A percentile compares a stretch with the other conserved stretches of the same genome.
Conservation (phyloP, 2,113 vertebrate genomes). For the Lota lota region DNA sequence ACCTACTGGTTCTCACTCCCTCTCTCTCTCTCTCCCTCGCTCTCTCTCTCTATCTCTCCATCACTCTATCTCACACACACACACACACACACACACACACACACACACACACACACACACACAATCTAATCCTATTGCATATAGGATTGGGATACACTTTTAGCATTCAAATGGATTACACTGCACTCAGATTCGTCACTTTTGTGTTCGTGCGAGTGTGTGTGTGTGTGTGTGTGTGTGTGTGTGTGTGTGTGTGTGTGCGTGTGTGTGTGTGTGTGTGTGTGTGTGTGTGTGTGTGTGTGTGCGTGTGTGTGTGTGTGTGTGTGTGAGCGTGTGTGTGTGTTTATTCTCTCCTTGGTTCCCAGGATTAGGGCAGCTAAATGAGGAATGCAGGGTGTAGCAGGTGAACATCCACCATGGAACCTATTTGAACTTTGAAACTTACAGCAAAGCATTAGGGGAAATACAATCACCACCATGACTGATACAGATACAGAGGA, state of each 20-base stretch:
- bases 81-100: conserved; percentile 10
- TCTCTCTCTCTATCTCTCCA: background rate
- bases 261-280: conserved; percentile 30
- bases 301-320: conserved; percentile 8
- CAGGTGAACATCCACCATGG: conserved; percentile 46
- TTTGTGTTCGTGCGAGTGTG: too few species aligned
- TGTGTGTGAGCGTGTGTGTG: background rate
- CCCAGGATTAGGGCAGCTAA: conserved; percentile 41
- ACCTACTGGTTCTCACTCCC: background rate
- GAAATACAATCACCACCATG: background rate
- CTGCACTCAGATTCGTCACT: conserved; percentile 34
- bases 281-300: conserved; percentile 17
- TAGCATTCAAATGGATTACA: conserved; percentile 47
- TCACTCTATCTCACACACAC: conserved; percentile 12
- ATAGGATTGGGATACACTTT: background rate
- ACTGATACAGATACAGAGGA: too few species aligned
- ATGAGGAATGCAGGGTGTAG: conserved; percentile 39
- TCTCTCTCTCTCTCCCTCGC: too few species aligned
- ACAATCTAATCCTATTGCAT: conserved; percentile 1
- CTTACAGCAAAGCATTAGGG: background rate
- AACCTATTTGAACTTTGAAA: conserved; percentile 34
- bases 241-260: too few species aligned
- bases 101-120: conserved; percentile 1
- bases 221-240: too few species aligned
- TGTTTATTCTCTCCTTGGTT: conserved; percentile 40